Evolutionary conservation across 1,140 invertebrate species (phyloP), one percentile per base, ranked within the genome.

Genomic region (Zaprionus lachaisei): DNA sequence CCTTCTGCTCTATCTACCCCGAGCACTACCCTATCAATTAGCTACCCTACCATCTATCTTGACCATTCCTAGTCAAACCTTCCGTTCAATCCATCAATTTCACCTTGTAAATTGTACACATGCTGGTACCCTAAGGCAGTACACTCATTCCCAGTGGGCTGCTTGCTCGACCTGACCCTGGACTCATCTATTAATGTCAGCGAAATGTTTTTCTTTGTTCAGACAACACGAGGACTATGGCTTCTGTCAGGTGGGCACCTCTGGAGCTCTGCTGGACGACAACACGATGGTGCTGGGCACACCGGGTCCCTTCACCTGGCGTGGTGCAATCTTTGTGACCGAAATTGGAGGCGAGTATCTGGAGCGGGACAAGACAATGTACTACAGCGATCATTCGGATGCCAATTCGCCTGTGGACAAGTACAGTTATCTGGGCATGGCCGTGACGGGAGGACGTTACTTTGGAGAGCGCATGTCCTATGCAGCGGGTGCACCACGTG

Each of bases 171-270:
- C 34, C 78, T 82, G 77, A 80, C 73, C 81, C 77, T 80, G 81
- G 64, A 77, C 77, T 80, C 81, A 72, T 83, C 79, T 60, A 49
- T 81, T 81, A 75, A 62, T 79, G 81, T 78, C 78, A 63, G 34
- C 51, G 1, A 47, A 34, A 15, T 4, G 14, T 44, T 11, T 6
- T 49, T 14, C 6, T 9, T 17, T 12, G 14, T 26, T 4, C 72
- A 92, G 91, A 34, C 80, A 87, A 77, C 97, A 98, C 86, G 96
- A 97, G 93, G 96, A 98, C 91, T 98, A 96, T 93, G 97, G 97
- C 1, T 97, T 96, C 90, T 99, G 98, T 93, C 98, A 99, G 94
- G 97, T 97, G 47, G 98, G 98, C 9, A 98, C 97, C 0, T 98
- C 97, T 86, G 96, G 96, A 71, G 94, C 96, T 1, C 93, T 98